Evolutionary conservation across 2,888 invertebrate species (phyloP).

Genomic region (Zonitis immaculata): DNA sequence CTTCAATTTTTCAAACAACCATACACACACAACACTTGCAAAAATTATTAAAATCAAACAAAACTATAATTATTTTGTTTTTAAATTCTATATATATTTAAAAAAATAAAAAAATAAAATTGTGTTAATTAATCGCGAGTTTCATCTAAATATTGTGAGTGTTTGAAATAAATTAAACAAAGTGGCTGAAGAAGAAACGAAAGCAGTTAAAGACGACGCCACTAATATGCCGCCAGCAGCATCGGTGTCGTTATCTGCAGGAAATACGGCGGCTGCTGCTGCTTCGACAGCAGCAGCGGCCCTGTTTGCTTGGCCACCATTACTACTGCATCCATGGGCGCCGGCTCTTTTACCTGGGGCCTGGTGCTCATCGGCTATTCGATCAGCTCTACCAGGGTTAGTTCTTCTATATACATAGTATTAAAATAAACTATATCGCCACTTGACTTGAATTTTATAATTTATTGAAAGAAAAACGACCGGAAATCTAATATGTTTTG

Average conservation of each 20-base stretch:
- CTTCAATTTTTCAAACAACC: conserved; percentile 29
- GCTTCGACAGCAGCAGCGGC: conserved; percentile 49
- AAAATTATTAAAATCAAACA: background rate
- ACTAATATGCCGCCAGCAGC: conserved; percentile 34
- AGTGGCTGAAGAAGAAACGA: conserved; percentile 46
- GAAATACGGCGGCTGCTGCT: conserved; percentile 25
- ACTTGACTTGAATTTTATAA: too few relatives aligned
- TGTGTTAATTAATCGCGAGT: conserved; percentile 10
- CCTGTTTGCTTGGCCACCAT: conserved; percentile 70
- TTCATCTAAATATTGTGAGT: conserved; percentile 7
- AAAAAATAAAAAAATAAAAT: too few relatives aligned
- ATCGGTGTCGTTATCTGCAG: conserved; percentile 18
- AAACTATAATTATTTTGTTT: background rate
- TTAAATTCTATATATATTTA: too few relatives aligned
- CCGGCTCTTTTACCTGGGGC: conserved; percentile 65
- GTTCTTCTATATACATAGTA: too few relatives aligned
- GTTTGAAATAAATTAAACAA: conserved; percentile 18
- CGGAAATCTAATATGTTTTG: background rate
- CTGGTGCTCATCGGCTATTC: conserved; percentile 61
- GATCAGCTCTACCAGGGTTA: conserved; percentile 72
- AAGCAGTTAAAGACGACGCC: conserved; percentile 29
- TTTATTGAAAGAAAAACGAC: background rate
- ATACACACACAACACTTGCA: background rate
- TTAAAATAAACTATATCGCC: too few relatives aligned
- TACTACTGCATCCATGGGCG: conserved; percentile 70